Evolutionary conservation across 1,140 invertebrate species (phyloP).

Genomic region (Diachasma alloeum): DNA sequence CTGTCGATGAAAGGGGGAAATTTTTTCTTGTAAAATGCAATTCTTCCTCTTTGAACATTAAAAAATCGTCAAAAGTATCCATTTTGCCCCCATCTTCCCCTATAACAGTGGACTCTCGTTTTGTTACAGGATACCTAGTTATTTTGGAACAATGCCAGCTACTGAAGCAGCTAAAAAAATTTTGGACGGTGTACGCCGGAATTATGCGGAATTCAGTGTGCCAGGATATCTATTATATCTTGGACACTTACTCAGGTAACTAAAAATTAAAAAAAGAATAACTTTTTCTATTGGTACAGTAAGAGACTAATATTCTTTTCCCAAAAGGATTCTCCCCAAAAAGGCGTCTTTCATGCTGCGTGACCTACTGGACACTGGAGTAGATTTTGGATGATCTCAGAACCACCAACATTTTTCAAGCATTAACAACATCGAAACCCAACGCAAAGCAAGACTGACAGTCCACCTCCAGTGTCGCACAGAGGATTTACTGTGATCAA

Average conservation of each 20-base stretch:
- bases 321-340: constrained; percentile 68
- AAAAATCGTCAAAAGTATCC: neutral
- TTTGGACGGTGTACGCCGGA: constrained; percentile 69
- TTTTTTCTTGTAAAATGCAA: too few relatives aligned
- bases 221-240: constrained; percentile 70
- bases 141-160: constrained; percentile 72
- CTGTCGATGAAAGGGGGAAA: too few relatives aligned
- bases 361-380: constrained; percentile 72
- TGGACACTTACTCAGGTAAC: constrained; percentile 66
- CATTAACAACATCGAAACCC: neutral
- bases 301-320: constrained; percentile 23
- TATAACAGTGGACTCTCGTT: neutral
- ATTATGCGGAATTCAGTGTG: constrained; percentile 71
- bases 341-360: constrained; percentile 69
- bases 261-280: neutral
- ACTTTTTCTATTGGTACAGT: neutral
- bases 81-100: neutral
- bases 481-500: neutral
- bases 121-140: constrained; percentile 69
- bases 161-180: constrained; percentile 67
- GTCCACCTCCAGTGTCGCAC: neutral
- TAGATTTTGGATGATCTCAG: constrained; percentile 68
- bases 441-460: neutral
- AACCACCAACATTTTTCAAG: too few relatives aligned
- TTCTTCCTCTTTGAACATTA: neutral